Base-by-base conservation (phyloP, 2,888 invertebrate genomes). In the Epiblema foenella region DNA sequence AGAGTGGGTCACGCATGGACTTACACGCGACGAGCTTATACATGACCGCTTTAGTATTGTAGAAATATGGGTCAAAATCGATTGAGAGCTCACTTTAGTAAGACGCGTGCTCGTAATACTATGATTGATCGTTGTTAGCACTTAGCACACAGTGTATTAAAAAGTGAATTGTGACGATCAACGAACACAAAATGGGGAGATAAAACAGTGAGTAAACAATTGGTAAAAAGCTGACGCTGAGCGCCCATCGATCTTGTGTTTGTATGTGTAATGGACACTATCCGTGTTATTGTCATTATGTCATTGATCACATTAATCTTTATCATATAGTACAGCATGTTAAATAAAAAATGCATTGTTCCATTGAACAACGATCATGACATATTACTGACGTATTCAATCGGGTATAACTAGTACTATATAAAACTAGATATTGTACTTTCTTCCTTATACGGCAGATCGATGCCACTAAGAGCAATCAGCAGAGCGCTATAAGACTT, bases 51-150 rank as follows among this genome's bases (percentile, higher is more conserved):
- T 52, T 52, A 54, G 5, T 20, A 2, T 51, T 3, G 11, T 60
- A 20, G 33, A 49, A 54, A 60, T 62, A 67, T 4, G 60, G 56
- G 0, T 71, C 62, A 57, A 51, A 56, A 33, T 71, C 33, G 60
- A 37, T 29, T 59, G 58, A 42, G 11, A 46, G 46, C 37, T 42
- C 29, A 63, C 24, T 39, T 65, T 18, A 56, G 33, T 33, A 59
- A 54, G 60, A 71, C 71, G 29, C 71, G 67, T 67, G 71, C 84
- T 84, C 84, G 87, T 88, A 87, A 85, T 82, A 82, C 84, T 77
- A 85, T 89, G 89, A 90, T 90, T 87, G 89, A 90, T 90, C 82
- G 87, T 81, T 83, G 83, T 88, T 88, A 83, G 83, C 87, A 87
- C 87, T 89, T 85, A 87, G 81, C 84, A 82, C 84, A 84, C 86